Percentiles rank a stretch among this genome's conserved stretches.
Conservation (phyloP, 2,888 invertebrate genomes). For the Macrosiphum euphorbiae region DNA sequence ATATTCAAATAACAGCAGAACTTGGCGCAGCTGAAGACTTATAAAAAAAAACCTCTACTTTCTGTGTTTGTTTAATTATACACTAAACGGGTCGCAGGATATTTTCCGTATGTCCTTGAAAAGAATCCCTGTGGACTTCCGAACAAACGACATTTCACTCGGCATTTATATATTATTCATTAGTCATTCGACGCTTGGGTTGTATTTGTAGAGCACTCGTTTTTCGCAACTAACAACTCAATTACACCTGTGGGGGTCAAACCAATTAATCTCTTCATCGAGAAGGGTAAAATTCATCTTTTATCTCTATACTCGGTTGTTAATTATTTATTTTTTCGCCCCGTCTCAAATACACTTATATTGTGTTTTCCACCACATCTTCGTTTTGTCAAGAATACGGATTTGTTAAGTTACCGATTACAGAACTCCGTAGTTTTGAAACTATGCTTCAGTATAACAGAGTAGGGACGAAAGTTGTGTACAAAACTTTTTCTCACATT, state of each 20-base stretch:
- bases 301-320: not conserved
- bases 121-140: conserved; percentile 19
- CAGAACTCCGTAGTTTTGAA: conserved; percentile 27
- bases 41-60: conserved; percentile 23
- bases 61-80: conserved; percentile 44
- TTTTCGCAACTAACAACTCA: conserved; percentile 42
- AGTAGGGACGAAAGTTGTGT: not conserved
- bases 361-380: conserved; percentile 26
- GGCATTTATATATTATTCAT: conserved; percentile 51
- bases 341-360: not conserved
- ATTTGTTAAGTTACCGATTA: conserved; percentile 49
- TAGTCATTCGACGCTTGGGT: conserved; percentile 8
- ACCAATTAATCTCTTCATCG: conserved; percentile 43
- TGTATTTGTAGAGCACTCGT: conserved; percentile 34
- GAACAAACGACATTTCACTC: conserved; percentile 37
- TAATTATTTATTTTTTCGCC: conserved; percentile 16
- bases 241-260: conserved; percentile 49
- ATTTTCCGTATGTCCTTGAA: conserved; percentile 2
- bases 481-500: conserved; percentile 32
- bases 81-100: conserved; percentile 11
- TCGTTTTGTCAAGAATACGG: conserved; percentile 9
- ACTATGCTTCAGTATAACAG: conserved; percentile 35
- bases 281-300: conserved; percentile 21
- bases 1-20: conserved; percentile 26
- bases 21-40: not conserved